Conservation (phyloP, 2,797 vertebrate species). For the Sciaenops ocellatus region DNA sequence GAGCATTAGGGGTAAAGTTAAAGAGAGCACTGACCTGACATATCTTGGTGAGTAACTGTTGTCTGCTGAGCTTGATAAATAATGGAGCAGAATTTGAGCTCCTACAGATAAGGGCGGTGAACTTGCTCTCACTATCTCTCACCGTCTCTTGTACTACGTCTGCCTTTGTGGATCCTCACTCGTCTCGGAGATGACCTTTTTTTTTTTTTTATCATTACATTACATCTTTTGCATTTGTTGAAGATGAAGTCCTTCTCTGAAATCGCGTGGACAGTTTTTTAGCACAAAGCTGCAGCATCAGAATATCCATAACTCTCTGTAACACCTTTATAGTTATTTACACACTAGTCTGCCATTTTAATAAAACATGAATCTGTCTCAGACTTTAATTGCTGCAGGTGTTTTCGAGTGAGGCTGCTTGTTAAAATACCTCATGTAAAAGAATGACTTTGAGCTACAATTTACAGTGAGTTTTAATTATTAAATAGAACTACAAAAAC, state of each 20-base stretch:
- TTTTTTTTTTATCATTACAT: constrained; percentile 1
- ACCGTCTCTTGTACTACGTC: not conserved
- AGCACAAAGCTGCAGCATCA: not conserved
- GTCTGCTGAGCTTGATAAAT: constrained; percentile 76
- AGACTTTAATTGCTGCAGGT: constrained; percentile 18
- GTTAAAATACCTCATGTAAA: constrained; percentile 18
- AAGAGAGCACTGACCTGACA: constrained; percentile 71
- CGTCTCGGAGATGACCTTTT: constrained; percentile 20
- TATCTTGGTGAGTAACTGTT: constrained; percentile 71
- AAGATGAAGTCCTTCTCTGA: not conserved
- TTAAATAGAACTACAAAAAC: constrained; percentile 13
- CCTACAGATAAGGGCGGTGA: constrained; percentile 52
- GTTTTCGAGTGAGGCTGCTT: not conserved
- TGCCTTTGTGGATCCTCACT: constrained; percentile 1
- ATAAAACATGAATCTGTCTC: constrained; percentile 29
- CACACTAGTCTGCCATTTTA: constrained; percentile 7
- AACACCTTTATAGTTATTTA: not conserved
- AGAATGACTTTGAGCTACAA: not conserved
- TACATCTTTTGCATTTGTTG: constrained; percentile 23
- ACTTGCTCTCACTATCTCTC: constrained; percentile 40
- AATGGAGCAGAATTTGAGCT: constrained; percentile 65
- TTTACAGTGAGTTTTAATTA: not conserved
- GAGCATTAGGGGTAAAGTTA: constrained; percentile 66
- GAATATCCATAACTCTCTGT: not conserved
- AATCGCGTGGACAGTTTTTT: not conserved